Conservation (phyloP, 2,113 vertebrate species). For the Ondatra zibethicus region DNA sequence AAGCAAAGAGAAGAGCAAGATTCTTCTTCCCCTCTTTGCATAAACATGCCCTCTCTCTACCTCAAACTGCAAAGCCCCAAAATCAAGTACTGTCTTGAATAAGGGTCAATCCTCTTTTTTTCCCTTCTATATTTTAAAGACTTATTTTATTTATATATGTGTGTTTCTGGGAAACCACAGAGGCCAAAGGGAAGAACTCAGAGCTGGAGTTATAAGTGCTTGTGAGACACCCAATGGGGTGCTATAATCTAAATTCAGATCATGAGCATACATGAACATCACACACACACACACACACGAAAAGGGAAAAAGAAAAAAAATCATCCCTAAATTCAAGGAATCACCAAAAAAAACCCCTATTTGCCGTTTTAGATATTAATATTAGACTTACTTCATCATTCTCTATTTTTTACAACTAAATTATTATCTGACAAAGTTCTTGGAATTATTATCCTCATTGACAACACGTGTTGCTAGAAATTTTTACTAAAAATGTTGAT, state of each 20-base stretch:
- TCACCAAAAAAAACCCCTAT: neutral
- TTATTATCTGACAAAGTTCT: neutral
- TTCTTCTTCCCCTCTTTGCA: slow-evolving; percentile 11
- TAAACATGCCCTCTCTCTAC: neutral
- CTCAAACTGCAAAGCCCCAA: neutral
- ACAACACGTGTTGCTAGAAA: neutral
- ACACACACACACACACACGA: neutral
- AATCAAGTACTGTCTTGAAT: slow-evolving; percentile 7
- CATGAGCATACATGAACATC: neutral
- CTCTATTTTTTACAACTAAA: neutral
- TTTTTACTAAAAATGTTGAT: slow-evolving; percentile 21
- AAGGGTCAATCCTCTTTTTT: neutral
- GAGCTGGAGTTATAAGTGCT: neutral
- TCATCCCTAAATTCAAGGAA: slow-evolving; percentile 44
- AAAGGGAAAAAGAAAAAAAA: neutral
- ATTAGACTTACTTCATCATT: neutral
- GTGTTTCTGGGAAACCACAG: neutral
- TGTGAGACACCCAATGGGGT: neutral
- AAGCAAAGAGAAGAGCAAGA: slow-evolving; percentile 15
- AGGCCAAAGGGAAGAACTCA: neutral
- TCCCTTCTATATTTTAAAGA: neutral
- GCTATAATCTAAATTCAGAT: neutral
- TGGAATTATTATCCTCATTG: slow-evolving; percentile 9
- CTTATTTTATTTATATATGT: neutral
- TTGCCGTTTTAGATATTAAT: slow-evolving; percentile 9